Evolutionary conservation across 2,797 vertebrate species (phyloP).

Genomic region (Platyrinchus mystaceus): DNA sequence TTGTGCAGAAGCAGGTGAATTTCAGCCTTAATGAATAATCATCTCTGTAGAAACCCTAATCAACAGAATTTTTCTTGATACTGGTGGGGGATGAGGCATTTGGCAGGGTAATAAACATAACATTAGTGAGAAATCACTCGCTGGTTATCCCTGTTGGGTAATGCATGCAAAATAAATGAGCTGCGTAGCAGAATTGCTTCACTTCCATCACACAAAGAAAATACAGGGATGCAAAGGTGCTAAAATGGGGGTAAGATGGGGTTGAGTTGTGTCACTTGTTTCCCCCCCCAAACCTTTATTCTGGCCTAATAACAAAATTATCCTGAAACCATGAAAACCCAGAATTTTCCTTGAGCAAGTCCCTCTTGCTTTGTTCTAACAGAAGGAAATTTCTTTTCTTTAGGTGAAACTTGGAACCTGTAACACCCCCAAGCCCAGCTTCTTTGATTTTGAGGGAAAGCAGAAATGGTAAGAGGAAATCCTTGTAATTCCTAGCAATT

Average conservation of each 20-base stretch:
- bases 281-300: neutral
- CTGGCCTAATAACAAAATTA: neutral
- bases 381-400: slow-evolving; percentile 2
- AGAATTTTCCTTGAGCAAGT: neutral
- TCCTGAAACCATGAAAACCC: neutral
- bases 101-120: slow-evolving; percentile 36
- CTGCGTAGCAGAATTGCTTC: slow-evolving; percentile 27
- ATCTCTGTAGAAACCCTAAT: slow-evolving; percentile 23
- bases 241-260: neutral
- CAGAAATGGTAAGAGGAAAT: slow-evolving; percentile 91
- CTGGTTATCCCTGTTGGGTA: slow-evolving; percentile 18
- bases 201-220: neutral
- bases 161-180: slow-evolving; percentile 14
- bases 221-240: neutral
- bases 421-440: slow-evolving; percentile 90
- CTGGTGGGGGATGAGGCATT: neutral
- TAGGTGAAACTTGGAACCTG: slow-evolving; percentile 95
- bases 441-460: slow-evolving; percentile 98
- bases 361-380: neutral
- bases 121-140: slow-evolving; percentile 8
- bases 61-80: slow-evolving; percentile 16
- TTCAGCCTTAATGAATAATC: slow-evolving; percentile 25
- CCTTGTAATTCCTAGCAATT: neutral
- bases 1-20: neutral
- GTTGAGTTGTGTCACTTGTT: neutral